Percentiles rank a stretch among this genome's conserved stretches.
Conservation (phyloP, 1,140 invertebrate species). For the Drosophila prosaltans region DNA sequence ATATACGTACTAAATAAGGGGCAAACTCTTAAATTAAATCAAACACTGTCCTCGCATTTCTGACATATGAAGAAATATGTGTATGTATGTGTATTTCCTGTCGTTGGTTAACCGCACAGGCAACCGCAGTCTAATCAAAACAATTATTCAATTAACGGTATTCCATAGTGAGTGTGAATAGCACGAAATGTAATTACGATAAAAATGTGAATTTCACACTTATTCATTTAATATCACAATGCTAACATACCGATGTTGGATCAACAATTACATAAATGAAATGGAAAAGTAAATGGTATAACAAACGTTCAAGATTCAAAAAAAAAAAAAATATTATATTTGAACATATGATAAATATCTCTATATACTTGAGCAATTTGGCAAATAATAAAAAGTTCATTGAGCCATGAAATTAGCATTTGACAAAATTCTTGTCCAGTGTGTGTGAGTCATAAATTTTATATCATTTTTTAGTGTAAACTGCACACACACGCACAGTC, state of each 20-base stretch:
- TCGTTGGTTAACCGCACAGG: background rate
- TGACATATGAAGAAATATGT: background rate
- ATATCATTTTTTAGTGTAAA: slow-evolving; percentile 58
- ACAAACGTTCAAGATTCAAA: background rate
- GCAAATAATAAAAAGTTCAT: slow-evolving; percentile 20
- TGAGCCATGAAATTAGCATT: slow-evolving; percentile 80
- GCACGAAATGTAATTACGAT: background rate
- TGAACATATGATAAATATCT: background rate
- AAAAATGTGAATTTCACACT: background rate
- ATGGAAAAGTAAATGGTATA: background rate
- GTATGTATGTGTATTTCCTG: background rate
- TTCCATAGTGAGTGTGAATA: background rate
- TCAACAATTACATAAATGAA: too few species aligned
- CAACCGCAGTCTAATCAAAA: slow-evolving; percentile 8
- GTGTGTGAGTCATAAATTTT: slow-evolving; percentile 48
- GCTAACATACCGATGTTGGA: background rate
- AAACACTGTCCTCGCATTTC: background rate
- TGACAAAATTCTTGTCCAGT: slow-evolving; percentile 58
- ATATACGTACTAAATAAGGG: too few species aligned
- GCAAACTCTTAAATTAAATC: too few species aligned
- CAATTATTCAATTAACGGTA: slow-evolving; percentile 12
- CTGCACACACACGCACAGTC: slow-evolving; percentile 15
- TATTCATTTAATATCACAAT: background rate
- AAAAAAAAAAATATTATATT: background rate
- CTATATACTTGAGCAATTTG: background rate